Conservation (phyloP, 2,113 vertebrate species). For the Chaenocephalus aceratus region DNA sequence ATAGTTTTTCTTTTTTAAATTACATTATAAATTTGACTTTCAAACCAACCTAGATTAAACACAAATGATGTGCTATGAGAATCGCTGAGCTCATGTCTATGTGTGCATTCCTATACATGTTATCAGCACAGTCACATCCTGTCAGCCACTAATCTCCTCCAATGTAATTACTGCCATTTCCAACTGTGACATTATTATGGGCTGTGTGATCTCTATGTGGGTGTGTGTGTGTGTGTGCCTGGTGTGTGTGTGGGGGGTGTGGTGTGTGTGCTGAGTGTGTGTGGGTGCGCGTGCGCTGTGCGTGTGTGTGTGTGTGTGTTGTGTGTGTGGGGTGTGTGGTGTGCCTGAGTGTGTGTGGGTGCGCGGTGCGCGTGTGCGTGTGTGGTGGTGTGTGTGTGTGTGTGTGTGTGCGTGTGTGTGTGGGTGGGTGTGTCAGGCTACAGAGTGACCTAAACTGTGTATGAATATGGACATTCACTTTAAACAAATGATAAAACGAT, state of each 20-base stretch:
- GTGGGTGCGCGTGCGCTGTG: constrained; percentile 31
- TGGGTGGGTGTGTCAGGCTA: constrained; percentile 17
- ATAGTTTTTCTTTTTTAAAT: not conserved
- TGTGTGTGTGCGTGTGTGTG: constrained; percentile 30
- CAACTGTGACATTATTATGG: constrained; percentile 71
- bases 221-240: constrained; percentile 31
- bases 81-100: not conserved
- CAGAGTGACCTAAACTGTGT: constrained; percentile 20
- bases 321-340: constrained; percentile 24
- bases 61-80: not conserved
- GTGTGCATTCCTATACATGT: constrained; percentile 60
- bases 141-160: constrained; percentile 51
- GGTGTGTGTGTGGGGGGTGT: constrained; percentile 27
- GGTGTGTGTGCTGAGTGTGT: constrained; percentile 28
- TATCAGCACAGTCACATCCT: constrained; percentile 70
- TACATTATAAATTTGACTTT: not conserved
- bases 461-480: constrained; percentile 3
- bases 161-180: constrained; percentile 72
- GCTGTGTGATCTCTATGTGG: constrained; percentile 49
- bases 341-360: constrained; percentile 31
- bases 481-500: constrained; percentile 45
- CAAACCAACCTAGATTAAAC: not conserved
- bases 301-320: constrained; percentile 32
- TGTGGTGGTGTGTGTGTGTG: constrained; percentile 22
- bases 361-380: not conserved